These are phyloP conservation scores for Drosophila sordidapex DNA, from an alignment of 2,888 invertebrate genomes.

Conservation along the genomic window DNA sequence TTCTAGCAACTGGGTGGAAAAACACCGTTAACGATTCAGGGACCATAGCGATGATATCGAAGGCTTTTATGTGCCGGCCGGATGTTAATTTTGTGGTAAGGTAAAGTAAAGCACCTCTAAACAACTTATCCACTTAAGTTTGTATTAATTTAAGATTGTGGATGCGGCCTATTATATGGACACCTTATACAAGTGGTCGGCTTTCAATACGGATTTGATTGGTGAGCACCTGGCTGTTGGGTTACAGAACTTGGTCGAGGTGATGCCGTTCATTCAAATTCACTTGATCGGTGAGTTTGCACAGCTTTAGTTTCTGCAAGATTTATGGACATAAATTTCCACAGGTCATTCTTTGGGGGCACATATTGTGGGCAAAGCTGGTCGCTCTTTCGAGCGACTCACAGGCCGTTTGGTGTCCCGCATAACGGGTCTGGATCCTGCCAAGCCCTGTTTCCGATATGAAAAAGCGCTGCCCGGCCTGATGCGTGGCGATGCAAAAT, in stretches of 20 bases:
- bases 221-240: conserved; percentile 77
- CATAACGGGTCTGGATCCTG: conserved; percentile 84
- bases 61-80: conserved; percentile 80
- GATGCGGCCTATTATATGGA: conserved; percentile 80
- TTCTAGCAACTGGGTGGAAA: conserved; percentile 83
- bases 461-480: conserved; percentile 72
- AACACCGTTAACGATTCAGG: conserved; percentile 76
- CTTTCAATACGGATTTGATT: conserved; percentile 82
- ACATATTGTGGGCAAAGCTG: conserved; percentile 83
- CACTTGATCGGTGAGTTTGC: conserved; percentile 75
- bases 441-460: conserved; percentile 82
- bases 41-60: conserved; percentile 69
- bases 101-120: not conserved
- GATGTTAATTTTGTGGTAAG: conserved; percentile 83
- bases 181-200: conserved; percentile 83
- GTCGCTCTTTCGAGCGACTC: conserved; percentile 72
- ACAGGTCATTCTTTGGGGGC: conserved; percentile 83
- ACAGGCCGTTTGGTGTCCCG: conserved; percentile 77
- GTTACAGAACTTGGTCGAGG: conserved; percentile 66
- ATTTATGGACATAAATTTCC: not conserved
- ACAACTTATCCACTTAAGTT: not conserved
- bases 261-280: conserved; percentile 75
- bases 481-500: conserved; percentile 78
- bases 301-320: not conserved
- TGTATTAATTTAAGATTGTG: conserved; percentile 65